phyloP scores from a whole-genome alignment of 1,140 invertebrate genomes.

The Danaus plexippus region DNA sequence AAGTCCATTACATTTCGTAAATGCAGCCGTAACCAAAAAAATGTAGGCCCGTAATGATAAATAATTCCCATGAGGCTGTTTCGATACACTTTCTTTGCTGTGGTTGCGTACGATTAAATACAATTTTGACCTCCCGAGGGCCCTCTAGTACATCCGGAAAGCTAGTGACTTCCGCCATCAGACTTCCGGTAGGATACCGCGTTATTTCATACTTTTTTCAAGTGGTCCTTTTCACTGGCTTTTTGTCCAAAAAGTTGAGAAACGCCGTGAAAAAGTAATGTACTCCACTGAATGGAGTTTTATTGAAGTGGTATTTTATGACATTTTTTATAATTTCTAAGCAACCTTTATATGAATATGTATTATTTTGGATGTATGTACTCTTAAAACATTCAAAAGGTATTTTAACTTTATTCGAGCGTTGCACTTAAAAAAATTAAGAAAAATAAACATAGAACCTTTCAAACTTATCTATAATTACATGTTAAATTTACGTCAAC shows the following conservation, averaged over 20 bases:
- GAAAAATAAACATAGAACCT: no score
- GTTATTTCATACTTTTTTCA: conserved; percentile 60
- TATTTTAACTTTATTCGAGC: no score
- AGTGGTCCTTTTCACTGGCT: conserved; percentile 45
- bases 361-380: no score
- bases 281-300: conserved; percentile 29
- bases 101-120: conserved; percentile 51
- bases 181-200: conserved; percentile 55
- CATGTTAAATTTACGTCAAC: no score
- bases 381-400: no score
- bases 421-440: no score
- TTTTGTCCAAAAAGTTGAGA: conserved; percentile 48
- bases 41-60: conserved; percentile 24
- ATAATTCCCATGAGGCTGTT: conserved; percentile 29
- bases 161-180: conserved; percentile 57
- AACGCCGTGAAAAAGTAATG: conserved; percentile 34
- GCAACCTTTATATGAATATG: no score
- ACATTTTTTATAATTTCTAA: conserved; percentile 12
- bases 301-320: conserved; percentile 24
- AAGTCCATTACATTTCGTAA: conserved; percentile 10
- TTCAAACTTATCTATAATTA: no score
- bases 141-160: conserved; percentile 60
- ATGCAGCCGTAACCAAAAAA: conserved; percentile 13
- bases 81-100: conserved; percentile 27
- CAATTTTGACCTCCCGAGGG: conserved; percentile 50